These are phyloP conservation scores for Andricus quercusramuli DNA, from an alignment of 2,888 invertebrate species.

Conservation along the genomic window DNA sequence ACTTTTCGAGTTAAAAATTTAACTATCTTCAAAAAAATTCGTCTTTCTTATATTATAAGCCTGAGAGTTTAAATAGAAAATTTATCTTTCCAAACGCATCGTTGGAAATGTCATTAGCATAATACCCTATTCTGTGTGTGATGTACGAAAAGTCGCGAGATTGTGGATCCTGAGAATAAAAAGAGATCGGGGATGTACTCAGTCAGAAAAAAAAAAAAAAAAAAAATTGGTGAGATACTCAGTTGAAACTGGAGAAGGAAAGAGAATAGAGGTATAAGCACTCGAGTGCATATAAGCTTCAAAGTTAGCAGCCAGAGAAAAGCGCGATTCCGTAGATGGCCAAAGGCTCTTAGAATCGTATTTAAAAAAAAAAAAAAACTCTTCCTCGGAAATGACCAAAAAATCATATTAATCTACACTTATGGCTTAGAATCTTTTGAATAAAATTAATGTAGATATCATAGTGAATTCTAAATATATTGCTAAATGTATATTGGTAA, in stretches of 20 bases:
- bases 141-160: constrained; percentile 3
- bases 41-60: not conserved
- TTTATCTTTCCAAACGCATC: not conserved
- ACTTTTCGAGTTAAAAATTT: no score
- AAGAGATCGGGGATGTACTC: no score
- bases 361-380: not conserved
- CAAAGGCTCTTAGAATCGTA: not conserved
- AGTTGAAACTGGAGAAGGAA: constrained; percentile 21
- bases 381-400: not conserved
- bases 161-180: not conserved
- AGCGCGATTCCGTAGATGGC: not conserved
- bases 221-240: not conserved
- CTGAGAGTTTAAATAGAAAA: not conserved
- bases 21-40: no score
- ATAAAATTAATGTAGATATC: no score
- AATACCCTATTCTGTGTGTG: constrained; percentile 50
- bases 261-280: constrained; percentile 9
- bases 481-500: no score
- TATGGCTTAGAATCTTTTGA: no score
- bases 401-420: no score
- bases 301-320: constrained; percentile 16
- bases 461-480: no score
- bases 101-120: constrained; percentile 63
- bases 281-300: constrained; percentile 24
- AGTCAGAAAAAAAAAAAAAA: no score